Evolutionary conservation across 2,113 vertebrate species (phyloP).

Genomic region (Trichechus manatus): DNA sequence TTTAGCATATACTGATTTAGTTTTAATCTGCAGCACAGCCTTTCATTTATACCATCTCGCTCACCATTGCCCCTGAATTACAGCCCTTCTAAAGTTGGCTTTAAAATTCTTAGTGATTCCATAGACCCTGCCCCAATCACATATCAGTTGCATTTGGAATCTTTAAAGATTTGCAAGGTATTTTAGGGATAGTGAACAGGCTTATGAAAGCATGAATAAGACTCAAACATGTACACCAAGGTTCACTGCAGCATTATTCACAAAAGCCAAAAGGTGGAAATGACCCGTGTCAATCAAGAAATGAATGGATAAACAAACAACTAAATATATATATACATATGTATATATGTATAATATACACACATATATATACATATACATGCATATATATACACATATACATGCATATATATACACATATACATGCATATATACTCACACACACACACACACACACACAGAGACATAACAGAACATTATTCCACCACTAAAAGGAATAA

Average conservation of each 20-base stretch:
- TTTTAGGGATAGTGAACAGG: neutral
- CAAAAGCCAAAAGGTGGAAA: neutral
- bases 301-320: neutral
- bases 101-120: constrained; percentile 57
- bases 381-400: no score
- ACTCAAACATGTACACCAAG: neutral
- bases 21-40: constrained; percentile 40
- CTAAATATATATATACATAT: neutral
- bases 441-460: no score
- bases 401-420: no score
- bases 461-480: no score
- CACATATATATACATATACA: neutral
- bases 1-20: constrained; percentile 49
- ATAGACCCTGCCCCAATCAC: neutral
- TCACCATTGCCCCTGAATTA: constrained; percentile 16
- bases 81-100: constrained; percentile 6
- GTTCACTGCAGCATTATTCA: neutral
- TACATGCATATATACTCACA: no score
- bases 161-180: neutral
- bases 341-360: neutral
- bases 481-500: neutral
- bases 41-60: neutral
- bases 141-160: neutral
- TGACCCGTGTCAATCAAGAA: neutral
- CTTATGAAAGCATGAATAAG: neutral